Evolutionary conservation across 1,140 invertebrate species (phyloP).

Genomic region (Dendroctonus valens): DNA sequence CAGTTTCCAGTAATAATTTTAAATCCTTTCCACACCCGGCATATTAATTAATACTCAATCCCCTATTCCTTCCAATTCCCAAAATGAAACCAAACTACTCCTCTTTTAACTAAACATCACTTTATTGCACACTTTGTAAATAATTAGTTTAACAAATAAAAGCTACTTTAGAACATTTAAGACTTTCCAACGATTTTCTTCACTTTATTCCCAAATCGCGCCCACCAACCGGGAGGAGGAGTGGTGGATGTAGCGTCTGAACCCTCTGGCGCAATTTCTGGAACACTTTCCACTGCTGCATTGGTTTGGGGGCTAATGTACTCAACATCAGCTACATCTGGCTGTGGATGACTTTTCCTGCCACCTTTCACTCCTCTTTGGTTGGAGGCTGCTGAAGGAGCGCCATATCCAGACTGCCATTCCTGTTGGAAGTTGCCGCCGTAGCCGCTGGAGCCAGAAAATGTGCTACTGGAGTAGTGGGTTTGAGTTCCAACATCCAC

Average conservation of each 20-base stretch:
- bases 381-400: neutral
- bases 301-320: neutral
- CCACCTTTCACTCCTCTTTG: conserved; percentile 10
- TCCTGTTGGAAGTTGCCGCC: neutral
- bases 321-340: neutral
- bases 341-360: neutral
- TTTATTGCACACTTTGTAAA: too few relatives aligned
- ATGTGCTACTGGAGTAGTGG: neutral
- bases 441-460: neutral
- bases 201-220: conserved; percentile 31
- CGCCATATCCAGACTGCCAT: neutral
- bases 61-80: too few relatives aligned
- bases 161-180: neutral
- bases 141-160: too few relatives aligned
- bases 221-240: conserved; percentile 22
- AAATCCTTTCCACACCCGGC: too few relatives aligned
- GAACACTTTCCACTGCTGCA: neutral
- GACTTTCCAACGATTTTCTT: conserved; percentile 9
- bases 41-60: too few relatives aligned
- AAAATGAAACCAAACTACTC: too few relatives aligned
- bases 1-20: too few relatives aligned
- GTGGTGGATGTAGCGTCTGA: conserved; percentile 8
- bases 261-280: neutral
- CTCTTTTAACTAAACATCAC: too few relatives aligned
- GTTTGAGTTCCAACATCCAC: neutral